Evolutionary conservation across 2,888 invertebrate species (phyloP), one percentile per base, ranked within the genome.

Genomic region (Cepaea hortensis): DNA sequence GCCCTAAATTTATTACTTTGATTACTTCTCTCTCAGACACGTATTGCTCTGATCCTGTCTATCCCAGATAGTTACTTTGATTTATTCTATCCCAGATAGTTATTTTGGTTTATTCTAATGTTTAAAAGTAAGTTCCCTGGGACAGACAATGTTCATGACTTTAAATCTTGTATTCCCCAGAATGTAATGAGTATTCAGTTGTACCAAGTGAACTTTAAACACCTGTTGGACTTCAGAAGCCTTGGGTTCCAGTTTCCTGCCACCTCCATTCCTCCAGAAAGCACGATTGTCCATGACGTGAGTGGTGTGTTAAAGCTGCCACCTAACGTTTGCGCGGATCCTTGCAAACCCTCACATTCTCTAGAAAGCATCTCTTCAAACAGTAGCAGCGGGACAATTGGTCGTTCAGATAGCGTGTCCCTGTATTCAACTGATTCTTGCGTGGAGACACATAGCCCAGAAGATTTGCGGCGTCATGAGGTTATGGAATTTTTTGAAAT

Each of bases 401-500:
- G 35, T 61, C 82, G 85, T 3, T 50, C 75, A 15, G 76, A 79
- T 75, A 84, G 81, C 5, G 83, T 50, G 48, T 82, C 84, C 0
- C 75, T 81, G 48, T 76, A 72, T 35, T 85, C 88, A 80, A 77
- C 90, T 90, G 92, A 92, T 77, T 93, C 93, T n/a, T 91, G 91
- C 80, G 92, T 92, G 92, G 93, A 93, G 18, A 87, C 91, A 15
- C 92, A 93, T 88, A 55, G 11, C 55, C 55, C 55, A 1, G 55
- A 55, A 55, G 11, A 55, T 9, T 11, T 55, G 6, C 82, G 81
- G 84, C 88, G 97, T 0, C 98, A 99, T 94, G 98, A 98, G 95
- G 99, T 99, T 1, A 98, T 99, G 98, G 99, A 99, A 95, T 99
- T 99, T 95, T 99, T 99, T 94, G 99, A 99, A 95, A 99, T 99